These are phyloP conservation scores for Ephydatia muelleri DNA, from an alignment of 37 sponge, comb jelly and placozoan species.

Conservation along the genomic window DNA sequence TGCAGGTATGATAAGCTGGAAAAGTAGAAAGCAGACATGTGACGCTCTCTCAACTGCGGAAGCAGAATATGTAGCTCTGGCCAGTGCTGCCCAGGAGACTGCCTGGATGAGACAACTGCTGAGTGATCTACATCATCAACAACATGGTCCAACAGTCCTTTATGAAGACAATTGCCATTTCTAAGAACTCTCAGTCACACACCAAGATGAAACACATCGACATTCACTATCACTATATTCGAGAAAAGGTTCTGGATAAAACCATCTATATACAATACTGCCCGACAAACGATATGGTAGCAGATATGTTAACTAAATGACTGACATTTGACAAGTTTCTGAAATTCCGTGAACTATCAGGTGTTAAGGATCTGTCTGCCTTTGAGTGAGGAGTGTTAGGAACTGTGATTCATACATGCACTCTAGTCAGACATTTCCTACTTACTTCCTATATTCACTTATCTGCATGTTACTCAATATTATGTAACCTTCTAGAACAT, in stretches of 20 bases:
- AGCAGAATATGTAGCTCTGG: no score
- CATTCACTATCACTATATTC: slow-evolving; percentile 43
- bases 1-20: no score
- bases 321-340: slow-evolving; percentile 21
- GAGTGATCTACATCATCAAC: slow-evolving; percentile 48
- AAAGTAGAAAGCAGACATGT: no score
- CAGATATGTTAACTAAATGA: slow-evolving; percentile 45
- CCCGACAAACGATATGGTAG: slow-evolving; percentile 36
- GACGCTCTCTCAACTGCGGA: no score
- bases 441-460: not conserved
- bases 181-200: slow-evolving; percentile 53
- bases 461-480: not conserved
- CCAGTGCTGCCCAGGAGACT: no score
- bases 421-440: no score
- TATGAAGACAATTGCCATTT: slow-evolving; percentile 21
- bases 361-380: slow-evolving; percentile 18
- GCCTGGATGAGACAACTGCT: no score
- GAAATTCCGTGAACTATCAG: slow-evolving; percentile 19
- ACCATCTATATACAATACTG: slow-evolving; percentile 43
- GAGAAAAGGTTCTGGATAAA: slow-evolving; percentile 19
- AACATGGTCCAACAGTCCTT: slow-evolving; percentile 21
- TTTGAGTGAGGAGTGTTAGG: no score
- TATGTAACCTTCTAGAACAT: not conserved
- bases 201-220: slow-evolving; percentile 36
- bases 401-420: no score